Evolutionary conservation across 2,797 vertebrate genomes (phyloP).

Genomic region (Notolabrus celidotus): DNA sequence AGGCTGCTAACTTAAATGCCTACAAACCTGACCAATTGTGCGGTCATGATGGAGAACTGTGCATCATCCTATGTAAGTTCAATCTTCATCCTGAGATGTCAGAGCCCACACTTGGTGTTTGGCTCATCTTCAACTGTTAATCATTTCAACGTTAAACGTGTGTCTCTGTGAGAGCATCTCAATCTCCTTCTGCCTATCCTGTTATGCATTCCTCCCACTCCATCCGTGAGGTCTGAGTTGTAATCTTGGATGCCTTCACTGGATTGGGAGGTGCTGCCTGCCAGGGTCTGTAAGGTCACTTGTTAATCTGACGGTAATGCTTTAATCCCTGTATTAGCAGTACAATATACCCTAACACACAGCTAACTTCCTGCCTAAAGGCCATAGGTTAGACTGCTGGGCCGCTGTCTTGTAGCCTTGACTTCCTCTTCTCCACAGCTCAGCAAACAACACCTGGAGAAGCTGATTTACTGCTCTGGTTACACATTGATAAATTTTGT

Average conservation of each 20-base stretch:
- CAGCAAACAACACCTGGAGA: constrained; percentile 20
- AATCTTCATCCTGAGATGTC: constrained; percentile 24
- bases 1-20: constrained; percentile 57
- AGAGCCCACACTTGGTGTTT: constrained; percentile 14
- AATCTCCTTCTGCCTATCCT: constrained; percentile 19
- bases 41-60: constrained; percentile 22
- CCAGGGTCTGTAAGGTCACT: constrained; percentile 64
- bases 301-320: constrained; percentile 80
- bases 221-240: constrained; percentile 54
- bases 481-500: constrained; percentile 30
- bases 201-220: constrained; percentile 53
- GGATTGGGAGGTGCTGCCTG: constrained; percentile 62
- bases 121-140: constrained; percentile 22
- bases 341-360: constrained; percentile 69
- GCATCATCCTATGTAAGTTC: constrained; percentile 23
- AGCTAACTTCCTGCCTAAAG: constrained; percentile 65
- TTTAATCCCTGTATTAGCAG: constrained; percentile 76
- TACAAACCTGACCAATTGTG: constrained; percentile 25
- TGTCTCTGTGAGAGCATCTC: constrained; percentile 25
- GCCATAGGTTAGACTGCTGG: constrained; percentile 53
- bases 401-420: constrained; percentile 52
- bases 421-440: constrained; percentile 50
- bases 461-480: constrained; percentile 28
- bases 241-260: constrained; percentile 70
- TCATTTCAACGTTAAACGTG: constrained; percentile 17